Percentiles rank a stretch among this genome's conserved stretches.
These are phyloP conservation scores for Bubo scandiacus DNA, from an alignment of 2,113 vertebrate species.

Conservation along the genomic window DNA sequence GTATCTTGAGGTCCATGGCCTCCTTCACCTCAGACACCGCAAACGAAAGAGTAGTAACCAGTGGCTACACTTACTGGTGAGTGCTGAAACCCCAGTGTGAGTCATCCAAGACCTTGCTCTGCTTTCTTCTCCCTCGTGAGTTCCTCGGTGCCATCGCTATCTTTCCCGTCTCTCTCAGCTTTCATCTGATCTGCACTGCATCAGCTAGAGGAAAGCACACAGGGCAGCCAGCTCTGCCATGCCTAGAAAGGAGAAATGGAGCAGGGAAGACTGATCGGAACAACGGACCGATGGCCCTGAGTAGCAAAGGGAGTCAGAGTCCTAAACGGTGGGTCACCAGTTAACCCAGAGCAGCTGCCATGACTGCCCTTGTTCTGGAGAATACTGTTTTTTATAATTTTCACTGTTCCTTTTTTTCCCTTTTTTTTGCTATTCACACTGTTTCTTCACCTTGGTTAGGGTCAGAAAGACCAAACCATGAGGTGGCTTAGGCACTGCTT, in stretches of 20 bases:
- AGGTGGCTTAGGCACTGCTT: background rate
- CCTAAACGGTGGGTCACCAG: background rate
- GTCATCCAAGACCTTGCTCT: background rate
- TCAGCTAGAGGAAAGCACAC: background rate
- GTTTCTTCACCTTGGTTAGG: background rate
- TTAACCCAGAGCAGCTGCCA: background rate
- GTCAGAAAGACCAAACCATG: background rate
- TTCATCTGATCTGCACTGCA: background rate
- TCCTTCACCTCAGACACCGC: background rate
- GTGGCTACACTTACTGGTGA: background rate
- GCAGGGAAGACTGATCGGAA: background rate
- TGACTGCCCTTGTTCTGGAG: background rate
- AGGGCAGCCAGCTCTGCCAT: background rate
- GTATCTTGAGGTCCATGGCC: background rate
- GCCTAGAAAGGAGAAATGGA: background rate
- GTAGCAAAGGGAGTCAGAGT: background rate
- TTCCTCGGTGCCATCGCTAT: fast-evolving
- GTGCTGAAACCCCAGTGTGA: background rate
- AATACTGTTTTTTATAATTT: background rate
- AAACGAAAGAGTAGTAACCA: background rate
- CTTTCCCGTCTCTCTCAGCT: background rate
- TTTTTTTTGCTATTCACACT: background rate
- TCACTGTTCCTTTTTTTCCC: background rate
- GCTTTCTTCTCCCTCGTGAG: background rate
- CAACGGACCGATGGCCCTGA: background rate